Percentiles rank a stretch among this genome's conserved stretches.
phyloP scores from a whole-genome alignment of 2,888 invertebrate species.

The Eulithis prunata region DNA sequence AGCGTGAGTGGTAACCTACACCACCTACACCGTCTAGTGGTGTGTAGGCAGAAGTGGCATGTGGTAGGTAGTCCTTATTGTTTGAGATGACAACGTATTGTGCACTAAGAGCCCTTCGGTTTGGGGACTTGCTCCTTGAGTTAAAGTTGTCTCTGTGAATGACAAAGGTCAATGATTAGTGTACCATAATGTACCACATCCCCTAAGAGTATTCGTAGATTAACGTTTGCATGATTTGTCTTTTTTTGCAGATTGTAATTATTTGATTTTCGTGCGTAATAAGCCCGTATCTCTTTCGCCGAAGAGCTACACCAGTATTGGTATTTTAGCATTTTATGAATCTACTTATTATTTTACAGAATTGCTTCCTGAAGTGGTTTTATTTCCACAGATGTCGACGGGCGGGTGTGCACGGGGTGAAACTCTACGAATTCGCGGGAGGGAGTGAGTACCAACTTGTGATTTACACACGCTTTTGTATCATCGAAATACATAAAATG shows the following conservation, averaged over 20 bases:
- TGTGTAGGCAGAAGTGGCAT: conserved; percentile 29
- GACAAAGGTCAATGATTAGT: not conserved
- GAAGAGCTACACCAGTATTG: too few species aligned
- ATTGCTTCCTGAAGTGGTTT: conserved; percentile 23
- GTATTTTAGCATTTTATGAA: too few species aligned
- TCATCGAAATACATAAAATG: conserved; percentile 30
- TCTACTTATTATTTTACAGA: too few species aligned
- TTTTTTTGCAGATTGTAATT: too few species aligned
- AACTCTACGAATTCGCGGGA: conserved; percentile 33
- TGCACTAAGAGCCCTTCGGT: conserved; percentile 16
- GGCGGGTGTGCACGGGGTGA: conserved; percentile 33
- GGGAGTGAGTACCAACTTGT: conserved; percentile 29
- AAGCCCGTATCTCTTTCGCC: too few species aligned
- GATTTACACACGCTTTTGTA: conserved; percentile 36
- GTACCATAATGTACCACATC: too few species aligned
- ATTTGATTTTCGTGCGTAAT: too few species aligned
- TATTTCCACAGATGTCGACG: conserved; percentile 45
- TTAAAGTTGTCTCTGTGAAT: not conserved
- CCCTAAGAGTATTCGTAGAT: too few species aligned
- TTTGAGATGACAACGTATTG: conserved; percentile 28
- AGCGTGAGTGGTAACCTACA: conserved; percentile 31
- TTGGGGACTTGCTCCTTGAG: conserved; percentile 7
- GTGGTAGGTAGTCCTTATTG: conserved; percentile 23
- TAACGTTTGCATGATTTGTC: too few species aligned
- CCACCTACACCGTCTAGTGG: conserved; percentile 15